These are phyloP conservation scores for Leptopilina boulardi DNA, from an alignment of 1,140 invertebrate genomes.

Conservation along the genomic window DNA sequence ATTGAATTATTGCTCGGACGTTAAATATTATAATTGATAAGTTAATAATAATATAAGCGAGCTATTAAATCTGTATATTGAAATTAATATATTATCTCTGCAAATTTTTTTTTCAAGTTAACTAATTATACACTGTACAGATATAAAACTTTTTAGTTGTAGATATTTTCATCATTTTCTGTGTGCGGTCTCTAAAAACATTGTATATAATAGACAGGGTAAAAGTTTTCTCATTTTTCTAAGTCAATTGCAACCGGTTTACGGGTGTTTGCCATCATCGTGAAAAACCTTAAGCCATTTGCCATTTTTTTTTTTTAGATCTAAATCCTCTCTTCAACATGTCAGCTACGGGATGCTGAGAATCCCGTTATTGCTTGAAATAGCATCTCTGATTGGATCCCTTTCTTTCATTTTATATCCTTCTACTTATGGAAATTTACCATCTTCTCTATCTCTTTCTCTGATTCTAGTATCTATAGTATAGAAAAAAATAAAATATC, in stretches of 20 bases:
- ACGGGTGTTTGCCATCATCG: not conserved
- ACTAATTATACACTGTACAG: no score
- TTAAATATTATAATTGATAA: no score
- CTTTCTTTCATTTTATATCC: not conserved
- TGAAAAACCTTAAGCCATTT: constrained; percentile 9
- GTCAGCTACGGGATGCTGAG: not conserved
- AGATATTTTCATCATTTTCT: no score
- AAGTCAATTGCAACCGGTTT: constrained; percentile 13
- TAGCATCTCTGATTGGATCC: not conserved
- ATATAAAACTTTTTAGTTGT: no score
- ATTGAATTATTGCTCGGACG: no score
- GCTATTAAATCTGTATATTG: no score
- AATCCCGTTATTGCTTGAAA: not conserved
- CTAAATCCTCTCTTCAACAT: constrained; percentile 16
- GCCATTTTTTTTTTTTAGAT: constrained; percentile 2
- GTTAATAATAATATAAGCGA: no score
- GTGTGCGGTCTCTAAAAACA: no score
- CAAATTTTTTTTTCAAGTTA: no score
- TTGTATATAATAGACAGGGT: no score
- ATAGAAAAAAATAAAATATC: not conserved
- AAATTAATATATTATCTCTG: no score
- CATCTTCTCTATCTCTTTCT: not conserved
- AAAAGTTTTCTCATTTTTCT: no score
- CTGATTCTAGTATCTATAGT: not conserved
- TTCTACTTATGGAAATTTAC: not conserved